Base-by-base conservation (phyloP, 1,140 invertebrate genomes). In the Anastrepha obliqua region DNA sequence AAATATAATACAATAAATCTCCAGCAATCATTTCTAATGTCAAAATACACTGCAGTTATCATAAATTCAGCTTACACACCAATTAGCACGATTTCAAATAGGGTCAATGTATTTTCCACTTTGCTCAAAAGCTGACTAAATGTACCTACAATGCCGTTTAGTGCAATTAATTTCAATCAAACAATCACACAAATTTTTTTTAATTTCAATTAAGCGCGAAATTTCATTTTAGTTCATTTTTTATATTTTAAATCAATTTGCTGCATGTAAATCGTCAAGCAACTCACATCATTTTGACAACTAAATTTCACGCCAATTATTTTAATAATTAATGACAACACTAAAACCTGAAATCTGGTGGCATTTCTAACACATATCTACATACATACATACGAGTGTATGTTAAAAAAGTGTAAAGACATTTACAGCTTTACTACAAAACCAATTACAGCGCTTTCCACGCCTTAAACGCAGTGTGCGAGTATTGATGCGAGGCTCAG, bases 271-370 rank as follows among this genome's bases (percentile, higher is more conserved):
- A 55, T 81, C 17, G 17, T 15, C 42, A 17, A 55, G 44, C 67
- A 20, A 9, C 47, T 81, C 47, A 55, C 8, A 17, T 6, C 44
- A 5, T 81, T 81, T 81, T 81, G 74, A 81, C 74, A 78, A 1
- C 67, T 74, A 44, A 74, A 81, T 55, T 81, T 81, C 44, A 81
- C 17, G 74, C 74, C 47, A 55, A 81, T 17, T 74, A 17, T n/a
- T 44, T n/a, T 44, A 9, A 3, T 81, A 55, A 81, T 55, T 81
- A 81, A 81, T 81, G 17, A 7, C n/a, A 55, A 55, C 29, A 17
- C 47, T 55, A 9, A 29, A 55, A 81, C 17, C 44, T 17, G 11
- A 55, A 55, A 55, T 55, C 6, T 8, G 11, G 51, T 55, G 51
- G 6, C 11, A 55, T 55, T 55, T 55, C 6, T 55, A 55, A 6